These are phyloP conservation scores for Bactericera cockerelli DNA, from an alignment of 1,140 invertebrate species.

Conservation along the genomic window DNA sequence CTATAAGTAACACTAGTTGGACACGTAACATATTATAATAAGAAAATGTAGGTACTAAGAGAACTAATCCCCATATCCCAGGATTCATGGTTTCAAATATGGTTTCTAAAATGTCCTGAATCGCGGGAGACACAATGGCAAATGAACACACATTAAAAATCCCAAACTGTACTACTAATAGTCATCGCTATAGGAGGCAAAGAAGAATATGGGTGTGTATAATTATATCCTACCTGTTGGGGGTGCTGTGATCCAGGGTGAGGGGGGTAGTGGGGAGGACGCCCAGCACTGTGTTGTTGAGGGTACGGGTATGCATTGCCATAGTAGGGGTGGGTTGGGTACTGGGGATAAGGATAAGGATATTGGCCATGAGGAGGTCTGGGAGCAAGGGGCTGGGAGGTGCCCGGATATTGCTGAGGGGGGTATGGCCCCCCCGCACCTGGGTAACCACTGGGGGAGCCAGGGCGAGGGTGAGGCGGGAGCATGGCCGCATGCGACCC, in stretches of 20 bases:
- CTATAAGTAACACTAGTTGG: no score
- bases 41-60: no score
- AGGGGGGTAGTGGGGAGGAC: not conserved
- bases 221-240: no score
- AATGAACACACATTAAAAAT: no score
- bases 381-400: conserved; percentile 30
- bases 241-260: not conserved
- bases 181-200: no score
- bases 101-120: no score
- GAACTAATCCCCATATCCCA: no score
- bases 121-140: no score
- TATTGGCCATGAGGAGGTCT: conserved; percentile 42
- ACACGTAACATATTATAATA: no score
- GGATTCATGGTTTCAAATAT: no score
- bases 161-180: no score
- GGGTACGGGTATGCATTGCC: conserved; percentile 31
- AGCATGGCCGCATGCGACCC: conserved; percentile 20
- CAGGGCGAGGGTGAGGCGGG: conserved; percentile 24
- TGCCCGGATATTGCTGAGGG: conserved; percentile 27
- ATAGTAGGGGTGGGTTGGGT: conserved; percentile 36
- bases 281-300: not conserved
- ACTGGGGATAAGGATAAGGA: conserved; percentile 41
- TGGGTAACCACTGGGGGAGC: conserved; percentile 16
- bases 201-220: no score
- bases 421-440: conserved; percentile 20